These are phyloP conservation scores for Genyomyrus donnyi DNA, from an alignment of 2,113 vertebrate species.

Conservation along the genomic window DNA sequence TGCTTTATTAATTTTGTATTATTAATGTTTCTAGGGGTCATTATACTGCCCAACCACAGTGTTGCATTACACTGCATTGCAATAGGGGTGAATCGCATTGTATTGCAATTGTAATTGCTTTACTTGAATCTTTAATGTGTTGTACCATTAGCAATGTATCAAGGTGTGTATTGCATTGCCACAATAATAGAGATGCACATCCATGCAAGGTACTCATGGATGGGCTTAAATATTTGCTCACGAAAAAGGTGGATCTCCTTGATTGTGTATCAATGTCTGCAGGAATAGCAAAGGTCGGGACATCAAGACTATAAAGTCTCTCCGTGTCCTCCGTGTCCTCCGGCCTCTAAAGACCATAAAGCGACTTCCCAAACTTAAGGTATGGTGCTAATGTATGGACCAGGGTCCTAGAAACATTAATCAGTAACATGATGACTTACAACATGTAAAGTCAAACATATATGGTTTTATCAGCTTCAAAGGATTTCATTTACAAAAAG, in stretches of 20 bases:
- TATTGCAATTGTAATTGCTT: not conserved
- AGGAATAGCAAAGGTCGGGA: constrained; percentile 95
- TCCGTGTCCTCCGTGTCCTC: constrained; percentile 87
- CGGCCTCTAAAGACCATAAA: constrained; percentile 97
- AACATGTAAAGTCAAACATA: not conserved
- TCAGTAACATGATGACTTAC: not conserved
- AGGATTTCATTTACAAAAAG: not conserved
- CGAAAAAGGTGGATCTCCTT: not conserved
- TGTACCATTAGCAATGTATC: not conserved
- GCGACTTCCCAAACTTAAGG: constrained; percentile 96
- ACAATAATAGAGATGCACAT: not conserved
- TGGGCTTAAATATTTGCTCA: not conserved
- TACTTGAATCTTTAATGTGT: not conserved
- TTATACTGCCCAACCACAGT: not conserved
- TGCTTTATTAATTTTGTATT: not conserved
- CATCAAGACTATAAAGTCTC: constrained; percentile 98
- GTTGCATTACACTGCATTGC: not conserved
- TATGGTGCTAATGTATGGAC: constrained; percentile 32
- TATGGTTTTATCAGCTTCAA: not conserved
- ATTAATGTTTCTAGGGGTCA: not conserved
- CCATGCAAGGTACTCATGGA: not conserved
- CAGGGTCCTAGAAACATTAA: not conserved
- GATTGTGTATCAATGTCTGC: constrained; percentile 30
- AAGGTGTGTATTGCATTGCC: not conserved
- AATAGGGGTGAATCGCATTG: not conserved